Percentiles rank a stretch among this genome's conserved stretches.
These are phyloP conservation scores for Chelon auratus DNA, from an alignment of 2,797 vertebrate species.

Conservation along the genomic window DNA sequence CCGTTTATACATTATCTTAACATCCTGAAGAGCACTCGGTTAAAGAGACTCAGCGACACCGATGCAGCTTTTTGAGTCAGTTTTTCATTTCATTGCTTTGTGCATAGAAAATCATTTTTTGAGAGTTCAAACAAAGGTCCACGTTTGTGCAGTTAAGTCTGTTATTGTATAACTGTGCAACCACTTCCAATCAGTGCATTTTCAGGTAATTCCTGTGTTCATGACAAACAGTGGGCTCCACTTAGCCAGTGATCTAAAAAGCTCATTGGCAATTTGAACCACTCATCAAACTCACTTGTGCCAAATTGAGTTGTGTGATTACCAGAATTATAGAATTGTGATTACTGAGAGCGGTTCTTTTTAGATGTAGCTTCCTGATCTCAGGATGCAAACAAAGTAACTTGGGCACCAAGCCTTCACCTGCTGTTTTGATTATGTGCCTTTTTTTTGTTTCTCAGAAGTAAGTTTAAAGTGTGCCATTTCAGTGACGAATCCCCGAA, in stretches of 20 bases:
- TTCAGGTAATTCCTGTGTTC: slow-evolving; percentile 10
- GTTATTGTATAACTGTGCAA: slow-evolving; percentile 10
- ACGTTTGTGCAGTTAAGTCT: slow-evolving; percentile 9
- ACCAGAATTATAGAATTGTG: neutral
- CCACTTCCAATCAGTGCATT: slow-evolving; percentile 31
- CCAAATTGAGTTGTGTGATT: slow-evolving; percentile 10
- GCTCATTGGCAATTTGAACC: slow-evolving; percentile 24
- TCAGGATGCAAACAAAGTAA: slow-evolving; percentile 16
- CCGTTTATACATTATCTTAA: neutral
- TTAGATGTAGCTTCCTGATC: slow-evolving; percentile 3
- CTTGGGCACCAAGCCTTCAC: neutral
- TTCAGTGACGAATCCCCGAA: neutral
- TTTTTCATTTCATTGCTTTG: neutral
- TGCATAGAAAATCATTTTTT: slow-evolving; percentile 7
- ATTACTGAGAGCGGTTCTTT: slow-evolving; percentile 3
- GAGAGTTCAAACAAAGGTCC: slow-evolving; percentile 26
- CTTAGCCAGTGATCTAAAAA: slow-evolving; percentile 33
- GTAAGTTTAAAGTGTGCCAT: neutral
- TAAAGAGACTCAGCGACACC: neutral
- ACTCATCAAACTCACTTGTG: slow-evolving; percentile 9
- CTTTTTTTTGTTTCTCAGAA: slow-evolving; percentile 17
- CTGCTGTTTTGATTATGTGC: neutral
- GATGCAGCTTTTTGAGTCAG: neutral
- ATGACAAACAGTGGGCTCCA: slow-evolving; percentile 14
- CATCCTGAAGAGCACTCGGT: neutral